Conservation (phyloP, 2,888 invertebrate species). For the Selenia dentaria region DNA sequence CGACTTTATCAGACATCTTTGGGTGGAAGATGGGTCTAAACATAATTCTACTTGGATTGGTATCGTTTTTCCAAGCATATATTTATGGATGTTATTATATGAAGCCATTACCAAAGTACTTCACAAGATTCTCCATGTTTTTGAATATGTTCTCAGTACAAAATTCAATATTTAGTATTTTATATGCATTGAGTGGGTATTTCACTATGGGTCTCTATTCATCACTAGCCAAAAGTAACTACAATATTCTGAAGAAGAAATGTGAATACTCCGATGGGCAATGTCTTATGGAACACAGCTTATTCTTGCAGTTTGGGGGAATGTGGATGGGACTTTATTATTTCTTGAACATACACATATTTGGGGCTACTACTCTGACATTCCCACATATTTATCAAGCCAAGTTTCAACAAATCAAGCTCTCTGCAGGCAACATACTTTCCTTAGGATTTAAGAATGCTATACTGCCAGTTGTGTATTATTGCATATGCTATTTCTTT, state of each 20-base stretch:
- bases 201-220: conserved; percentile 89
- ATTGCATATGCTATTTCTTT: conserved; percentile 85
- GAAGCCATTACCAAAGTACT: conserved; percentile 83
- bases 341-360: conserved; percentile 83
- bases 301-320: conserved; percentile 88
- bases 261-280: conserved; percentile 75
- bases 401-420: conserved; percentile 87
- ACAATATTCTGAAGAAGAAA: conserved; percentile 75
- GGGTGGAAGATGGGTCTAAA: conserved; percentile 87
- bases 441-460: conserved; percentile 85
- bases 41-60: conserved; percentile 85
- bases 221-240: conserved; percentile 85
- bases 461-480: conserved; percentile 86
- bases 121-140: conserved; percentile 88
- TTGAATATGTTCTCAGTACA: conserved; percentile 86
- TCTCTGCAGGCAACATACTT: conserved; percentile 82
- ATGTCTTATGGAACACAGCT: conserved; percentile 87
- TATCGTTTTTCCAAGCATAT: conserved; percentile 89
- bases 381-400: conserved; percentile 90
- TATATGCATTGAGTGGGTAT: conserved; percentile 87
- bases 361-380: conserved; percentile 80
- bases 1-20: conserved; percentile 84
- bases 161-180: conserved; percentile 78
- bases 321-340: conserved; percentile 87
- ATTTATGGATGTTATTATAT: conserved; percentile 89